Evolutionary conservation across 2,113 vertebrate genomes (phyloP), one percentile per base, ranked within the genome.

Genomic region (Atractosteus spatula): DNA sequence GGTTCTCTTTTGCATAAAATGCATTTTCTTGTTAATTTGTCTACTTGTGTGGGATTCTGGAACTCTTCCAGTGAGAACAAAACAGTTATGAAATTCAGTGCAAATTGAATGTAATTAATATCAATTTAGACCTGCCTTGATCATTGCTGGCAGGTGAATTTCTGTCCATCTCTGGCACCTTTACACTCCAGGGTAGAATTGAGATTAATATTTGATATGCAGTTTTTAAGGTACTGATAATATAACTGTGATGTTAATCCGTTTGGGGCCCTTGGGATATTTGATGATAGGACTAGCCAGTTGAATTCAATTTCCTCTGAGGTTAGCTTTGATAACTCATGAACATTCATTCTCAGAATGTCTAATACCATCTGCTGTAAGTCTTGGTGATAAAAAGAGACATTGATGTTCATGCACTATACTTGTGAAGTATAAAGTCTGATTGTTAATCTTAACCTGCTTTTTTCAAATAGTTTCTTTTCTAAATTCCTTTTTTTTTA

Each of bases 141-240:
- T 68, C 66, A 51, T 68, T 2, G n/a, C 66, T 68, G 66, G 55
- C 47, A 55, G 66, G 47, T 12, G n/a, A 55, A 17, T 12, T 68
- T 55, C 51, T 68, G 16, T 7, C 7, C 44, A 55, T 8, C n/a
- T 68, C 2, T 55, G 51, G 47, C 8, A 45, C 29, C 47, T 41
- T 42, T 41, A 68, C 3, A 11, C 29, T 16, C 45, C 54, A 54
- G 47, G 8, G 47, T 41, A 41, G 41, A 11, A n/a, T 10, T 51
- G 4, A 41, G 66, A 55, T 68, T 68, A 11, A 68, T 3, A 54
- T 55, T 10, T 55, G 44, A 55, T 55, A 8, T 4, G 47, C 5
- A 8, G 5, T 13, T 44, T 66, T 13, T 66, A 13, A 44, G 29
- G 16, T 55, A 29, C 29, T 29, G 29, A 29, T 29, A 12, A 51